Evolutionary conservation across 2,113 vertebrate species (phyloP).

Genomic region (Vulpes vulpes): DNA sequence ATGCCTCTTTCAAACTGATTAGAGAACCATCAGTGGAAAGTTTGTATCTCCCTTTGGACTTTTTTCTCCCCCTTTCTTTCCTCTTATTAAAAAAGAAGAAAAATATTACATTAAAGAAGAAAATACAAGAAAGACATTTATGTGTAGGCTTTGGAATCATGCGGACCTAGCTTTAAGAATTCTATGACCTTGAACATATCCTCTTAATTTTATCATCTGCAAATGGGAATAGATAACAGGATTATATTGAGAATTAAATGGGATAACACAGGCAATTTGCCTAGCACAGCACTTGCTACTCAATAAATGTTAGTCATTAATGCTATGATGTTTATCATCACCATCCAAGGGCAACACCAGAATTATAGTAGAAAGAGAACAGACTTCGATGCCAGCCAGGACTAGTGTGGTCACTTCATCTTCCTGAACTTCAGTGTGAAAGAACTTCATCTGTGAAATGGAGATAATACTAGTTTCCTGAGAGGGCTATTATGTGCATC

Average conservation of each 20-base stretch:
- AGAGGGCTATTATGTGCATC: background rate
- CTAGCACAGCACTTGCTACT: background rate
- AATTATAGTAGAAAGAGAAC: background rate
- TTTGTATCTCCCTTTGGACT: background rate
- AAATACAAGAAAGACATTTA: background rate
- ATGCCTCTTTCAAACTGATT: background rate
- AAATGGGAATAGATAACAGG: slow-evolving; percentile 47
- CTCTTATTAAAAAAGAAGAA: background rate
- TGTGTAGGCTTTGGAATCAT: background rate
- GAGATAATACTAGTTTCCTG: background rate
- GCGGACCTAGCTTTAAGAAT: background rate
- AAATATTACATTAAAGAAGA: background rate
- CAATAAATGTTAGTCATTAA: slow-evolving; percentile 49
- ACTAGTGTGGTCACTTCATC: background rate
- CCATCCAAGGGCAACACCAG: background rate
- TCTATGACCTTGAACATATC: background rate
- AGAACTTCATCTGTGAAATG: background rate
- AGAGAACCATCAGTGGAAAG: background rate
- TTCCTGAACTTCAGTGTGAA: background rate
- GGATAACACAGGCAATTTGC: slow-evolving; percentile 7
- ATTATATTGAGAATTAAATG: slow-evolving; percentile 50
- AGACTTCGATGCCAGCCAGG: background rate
- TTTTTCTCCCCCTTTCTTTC: background rate
- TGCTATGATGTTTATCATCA: slow-evolving; percentile 20
- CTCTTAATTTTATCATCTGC: slow-evolving; percentile 51